Percentiles rank a stretch among this genome's conserved stretches.
phyloP scores from a whole-genome alignment of 1,140 invertebrate genomes.

The Diachasma alloeum region DNA sequence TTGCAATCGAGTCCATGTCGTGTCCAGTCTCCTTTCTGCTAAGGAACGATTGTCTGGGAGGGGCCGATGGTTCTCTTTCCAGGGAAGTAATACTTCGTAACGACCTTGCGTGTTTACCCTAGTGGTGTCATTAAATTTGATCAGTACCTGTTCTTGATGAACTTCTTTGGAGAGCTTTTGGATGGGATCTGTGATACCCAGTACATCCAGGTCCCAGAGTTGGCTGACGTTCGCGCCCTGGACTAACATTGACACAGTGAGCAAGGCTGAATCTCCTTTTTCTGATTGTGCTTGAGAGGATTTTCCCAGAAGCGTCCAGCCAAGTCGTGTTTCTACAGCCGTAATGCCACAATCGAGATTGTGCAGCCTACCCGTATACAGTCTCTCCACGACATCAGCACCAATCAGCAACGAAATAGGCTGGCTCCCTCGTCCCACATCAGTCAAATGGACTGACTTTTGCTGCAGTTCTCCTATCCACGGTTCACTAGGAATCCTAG shows the following conservation, averaged over 20 bases:
- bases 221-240: constrained; percentile 35
- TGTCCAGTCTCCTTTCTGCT: constrained; percentile 33
- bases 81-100: constrained; percentile 48
- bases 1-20: constrained; percentile 34
- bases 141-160: constrained; percentile 34
- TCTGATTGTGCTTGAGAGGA: neutral
- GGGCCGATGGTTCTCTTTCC: constrained; percentile 19
- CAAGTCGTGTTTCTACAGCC: constrained; percentile 45
- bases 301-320: constrained; percentile 42
- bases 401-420: constrained; percentile 36
- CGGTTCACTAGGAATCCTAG: neutral
- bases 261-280: too few species aligned
- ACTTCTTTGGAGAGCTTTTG: constrained; percentile 39
- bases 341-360: constrained; percentile 37
- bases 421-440: neutral
- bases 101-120: constrained; percentile 36
- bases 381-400: constrained; percentile 37
- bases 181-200: constrained; percentile 52
- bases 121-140: constrained; percentile 45
- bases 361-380: constrained; percentile 36
- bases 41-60: constrained; percentile 21
- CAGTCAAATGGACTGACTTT: constrained; percentile 24
- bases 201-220: constrained; percentile 54
- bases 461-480: neutral
- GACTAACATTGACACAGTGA: constrained; percentile 36